Base-by-base conservation (phyloP, 2,113 vertebrate species). In the Lutjanus erythropterus region DNA sequence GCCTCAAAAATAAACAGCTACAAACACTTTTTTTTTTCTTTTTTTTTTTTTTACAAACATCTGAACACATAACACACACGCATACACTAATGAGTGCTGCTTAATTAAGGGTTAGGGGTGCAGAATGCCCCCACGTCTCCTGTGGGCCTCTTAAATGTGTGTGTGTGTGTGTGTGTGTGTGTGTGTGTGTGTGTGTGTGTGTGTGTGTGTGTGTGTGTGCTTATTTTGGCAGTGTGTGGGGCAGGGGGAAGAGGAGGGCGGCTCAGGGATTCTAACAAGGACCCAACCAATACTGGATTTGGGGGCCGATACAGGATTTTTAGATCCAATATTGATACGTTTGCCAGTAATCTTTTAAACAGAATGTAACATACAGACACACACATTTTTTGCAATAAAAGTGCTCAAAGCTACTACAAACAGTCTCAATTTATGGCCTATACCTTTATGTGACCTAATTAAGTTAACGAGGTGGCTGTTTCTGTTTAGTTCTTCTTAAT, bases 71-170 rank as follows among this genome's bases (percentile, higher is more conserved):
- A 62, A 68, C 41, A 80, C 47, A 73, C 55, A 72, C 60, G 53
- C 79, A 86, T 47, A 70, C 75, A 53, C 75, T 92, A 91, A 92
- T 83, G 86, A 90, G 82, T 49, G 58, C 58, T 70, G 78, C 70
- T 55, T 92, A 87, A 87, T 90, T 84, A 86, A 75, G 68, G 53
- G 58, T 46, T 78, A 11, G 44, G 16, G 76, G 16, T n/a, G 39
- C 64, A 64, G 77, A 59, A 67, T 29, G 47, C 61, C 52, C 52
- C 76, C 3, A 3, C 70, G 72, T 81, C 71, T 86, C 86, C 31
- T 60, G 9, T 85, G 81, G 77, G 80, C 50, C 42, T 65, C 64
- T 58, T 70, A 31, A 69, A 47, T 47, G 15, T 68, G 42, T 68
- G 58, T 50, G 56, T 49, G 49, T 42, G 25, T 52, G 76, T 6